phyloP scores from a whole-genome alignment of 2,888 invertebrate species.

The Saturnia pavonia region DNA sequence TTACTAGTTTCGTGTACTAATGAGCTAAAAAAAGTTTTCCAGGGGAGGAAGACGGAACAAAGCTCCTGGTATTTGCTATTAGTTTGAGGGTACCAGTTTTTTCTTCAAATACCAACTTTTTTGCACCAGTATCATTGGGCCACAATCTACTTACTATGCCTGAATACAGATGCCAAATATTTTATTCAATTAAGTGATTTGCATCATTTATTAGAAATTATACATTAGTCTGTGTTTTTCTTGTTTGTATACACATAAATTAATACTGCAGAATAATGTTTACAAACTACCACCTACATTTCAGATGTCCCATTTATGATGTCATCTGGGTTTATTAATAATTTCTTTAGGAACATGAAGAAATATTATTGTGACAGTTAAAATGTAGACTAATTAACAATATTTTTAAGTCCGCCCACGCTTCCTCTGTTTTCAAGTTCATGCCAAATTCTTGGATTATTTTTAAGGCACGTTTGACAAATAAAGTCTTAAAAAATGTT shows the following conservation, averaged over 20 bases:
- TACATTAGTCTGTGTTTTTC: no score
- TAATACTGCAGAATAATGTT: not conserved
- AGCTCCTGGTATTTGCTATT: no score
- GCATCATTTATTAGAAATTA: not conserved
- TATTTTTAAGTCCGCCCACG: slow-evolving; percentile 34
- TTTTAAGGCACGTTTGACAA: slow-evolving; percentile 21
- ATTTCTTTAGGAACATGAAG: not conserved
- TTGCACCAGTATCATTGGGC: no score
- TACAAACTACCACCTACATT: not conserved
- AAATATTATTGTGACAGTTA: slow-evolving; percentile 11
- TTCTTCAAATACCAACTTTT: no score
- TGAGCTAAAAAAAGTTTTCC: no score
- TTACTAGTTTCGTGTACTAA: no score
- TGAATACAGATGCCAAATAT: not conserved
- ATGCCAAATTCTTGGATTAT: slow-evolving; percentile 31
- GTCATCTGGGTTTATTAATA: not conserved
- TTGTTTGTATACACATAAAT: no score
- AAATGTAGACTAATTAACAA: slow-evolving; percentile 31
- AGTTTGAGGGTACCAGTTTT: no score
- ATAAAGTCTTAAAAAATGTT: slow-evolving; percentile 3
- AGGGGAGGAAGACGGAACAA: no score
- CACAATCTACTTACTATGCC: no score
- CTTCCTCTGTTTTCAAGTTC: slow-evolving; percentile 25
- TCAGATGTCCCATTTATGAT: not conserved
- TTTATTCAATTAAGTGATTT: not conserved